These are phyloP conservation scores for Ammodytes marinus DNA, from an alignment of 2,113 vertebrate genomes.

Conservation along the genomic window DNA sequence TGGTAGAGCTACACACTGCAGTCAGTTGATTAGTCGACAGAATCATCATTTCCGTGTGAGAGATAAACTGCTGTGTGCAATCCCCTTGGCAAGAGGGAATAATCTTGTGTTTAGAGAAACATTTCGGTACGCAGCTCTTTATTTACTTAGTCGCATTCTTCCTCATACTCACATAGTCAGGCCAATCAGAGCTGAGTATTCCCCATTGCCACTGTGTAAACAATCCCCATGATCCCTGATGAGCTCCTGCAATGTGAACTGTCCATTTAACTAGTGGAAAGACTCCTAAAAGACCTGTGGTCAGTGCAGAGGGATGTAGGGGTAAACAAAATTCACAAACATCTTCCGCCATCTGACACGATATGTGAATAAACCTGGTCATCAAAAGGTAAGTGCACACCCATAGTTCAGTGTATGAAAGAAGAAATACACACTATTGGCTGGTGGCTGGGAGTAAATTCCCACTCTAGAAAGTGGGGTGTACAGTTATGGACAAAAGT, in stretches of 20 bases:
- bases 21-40: too few species aligned
- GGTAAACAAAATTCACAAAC: background rate
- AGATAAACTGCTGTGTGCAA: too few species aligned
- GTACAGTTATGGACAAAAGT: constrained; percentile 8
- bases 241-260: background rate
- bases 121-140: too few species aligned
- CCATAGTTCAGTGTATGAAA: background rate
- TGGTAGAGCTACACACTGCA: too few species aligned
- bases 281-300: background rate
- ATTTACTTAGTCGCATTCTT: too few species aligned
- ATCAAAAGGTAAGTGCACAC: constrained; percentile 1
- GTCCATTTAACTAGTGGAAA: background rate
- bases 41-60: too few species aligned
- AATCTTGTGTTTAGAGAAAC: too few species aligned
- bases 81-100: too few species aligned
- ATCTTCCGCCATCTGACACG: background rate
- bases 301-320: background rate
- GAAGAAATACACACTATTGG: background rate
- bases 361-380: constrained; percentile 6
- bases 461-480: background rate
- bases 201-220: background rate
- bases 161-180: background rate
- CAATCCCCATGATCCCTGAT: background rate
- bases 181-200: background rate
- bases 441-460: background rate